These are phyloP conservation scores for cattle (Bos taurus) DNA, from an alignment of 2,113 vertebrate species.

Conservation along the genomic window DNA sequence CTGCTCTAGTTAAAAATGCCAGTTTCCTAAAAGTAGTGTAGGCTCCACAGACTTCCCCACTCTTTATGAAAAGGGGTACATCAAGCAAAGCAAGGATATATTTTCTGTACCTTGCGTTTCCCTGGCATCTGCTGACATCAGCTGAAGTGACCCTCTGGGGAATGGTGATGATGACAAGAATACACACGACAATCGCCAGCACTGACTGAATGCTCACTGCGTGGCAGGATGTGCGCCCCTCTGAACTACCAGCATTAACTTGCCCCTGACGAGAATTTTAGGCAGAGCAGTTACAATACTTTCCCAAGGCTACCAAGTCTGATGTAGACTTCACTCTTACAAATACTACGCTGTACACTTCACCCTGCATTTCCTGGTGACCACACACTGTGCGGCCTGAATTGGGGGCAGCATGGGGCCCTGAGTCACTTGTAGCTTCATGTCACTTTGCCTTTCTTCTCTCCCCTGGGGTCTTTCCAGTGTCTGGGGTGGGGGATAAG, in stretches of 20 bases:
- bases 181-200: accelerated
- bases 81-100: background rate
- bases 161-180: background rate
- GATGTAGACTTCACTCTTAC: background rate
- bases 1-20: background rate
- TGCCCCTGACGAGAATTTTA: accelerated
- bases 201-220: accelerated
- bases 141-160: background rate
- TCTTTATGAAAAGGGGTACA: background rate
- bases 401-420: accelerated
- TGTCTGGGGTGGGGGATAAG: background rate
- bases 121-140: background rate
- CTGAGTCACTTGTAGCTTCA: no score
- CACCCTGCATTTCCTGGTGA: background rate
- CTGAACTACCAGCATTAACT: background rate
- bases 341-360: background rate
- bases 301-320: background rate
- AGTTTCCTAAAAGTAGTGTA: background rate
- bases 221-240: accelerated
- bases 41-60: background rate
- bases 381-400: background rate
- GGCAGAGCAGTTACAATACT: accelerated
- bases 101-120: background rate
- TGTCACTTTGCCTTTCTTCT: background rate
- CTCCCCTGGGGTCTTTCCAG: background rate